Base-by-base conservation (phyloP, 2,888 invertebrate species). In the Phortica okadai region DNA sequence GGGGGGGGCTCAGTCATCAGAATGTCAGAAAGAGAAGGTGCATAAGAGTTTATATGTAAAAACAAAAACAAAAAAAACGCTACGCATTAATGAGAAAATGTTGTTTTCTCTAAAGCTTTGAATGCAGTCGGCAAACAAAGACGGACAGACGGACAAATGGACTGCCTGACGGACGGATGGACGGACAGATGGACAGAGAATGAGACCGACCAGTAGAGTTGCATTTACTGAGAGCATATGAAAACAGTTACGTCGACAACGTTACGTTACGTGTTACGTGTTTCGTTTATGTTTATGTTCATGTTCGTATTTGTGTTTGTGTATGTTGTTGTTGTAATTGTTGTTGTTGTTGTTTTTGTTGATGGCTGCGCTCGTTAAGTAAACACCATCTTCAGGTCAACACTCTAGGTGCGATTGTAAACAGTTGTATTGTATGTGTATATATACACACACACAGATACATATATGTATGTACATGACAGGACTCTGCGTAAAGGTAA, bases 341-440 rank as follows among this genome's bases (percentile, higher is more conserved):
- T 62, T 62, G 62, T 16, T 59, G 21, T n/a, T 59, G 58, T 59
- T 59, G 21, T 62, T 62, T 21, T 16, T 21, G 62, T 62, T 62
- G 62, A 1, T 62, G 62, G 16, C 25, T 16, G 25, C 45, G 69
- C 45, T 54, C 81, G 82, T 82, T 82, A 81, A 81, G 78, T 79
- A 82, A 83, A 85, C 89, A 90, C 88, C 85, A 83, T 80, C 82
- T 82, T 75, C 89, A 87, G 90, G 90, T 90, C 89, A 91, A 90
- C 90, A 90, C 90, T 89, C 86, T 83, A 90, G 89, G 90, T 89
- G 90, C 88, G 87, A 88, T 87, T 84, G 85, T 85, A 88, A 88
- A 84, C 88, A 88, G 87, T 77, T 21, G 14, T 67, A 42, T 67
- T 62, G 16, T 14, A 42, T 67, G 42, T 44, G n/a, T 16, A 14